Evolutionary conservation across 2,797 vertebrate genomes (phyloP).

Genomic region (Pitangus sulphuratus): DNA sequence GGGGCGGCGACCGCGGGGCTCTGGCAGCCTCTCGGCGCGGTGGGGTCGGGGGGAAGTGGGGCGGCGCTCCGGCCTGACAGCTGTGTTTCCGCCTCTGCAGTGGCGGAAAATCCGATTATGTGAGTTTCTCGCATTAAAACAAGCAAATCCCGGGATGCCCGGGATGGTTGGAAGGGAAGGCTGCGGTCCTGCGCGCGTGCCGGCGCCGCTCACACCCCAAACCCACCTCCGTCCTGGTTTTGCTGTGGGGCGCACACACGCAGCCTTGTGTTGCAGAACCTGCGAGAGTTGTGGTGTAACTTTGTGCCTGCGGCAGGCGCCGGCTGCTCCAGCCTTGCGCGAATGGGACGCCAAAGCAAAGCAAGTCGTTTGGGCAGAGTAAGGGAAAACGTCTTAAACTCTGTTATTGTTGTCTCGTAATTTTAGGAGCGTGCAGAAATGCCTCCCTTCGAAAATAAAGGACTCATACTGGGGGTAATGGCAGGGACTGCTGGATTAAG

Average conservation of each 20-base stretch:
- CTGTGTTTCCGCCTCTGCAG: neutral
- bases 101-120: neutral
- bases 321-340: fast-evolving
- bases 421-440: slow-evolving; percentile 80
- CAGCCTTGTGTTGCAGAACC: neutral
- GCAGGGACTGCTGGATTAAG: slow-evolving; percentile 89
- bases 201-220: neutral
- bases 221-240: neutral
- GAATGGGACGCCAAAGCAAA: neutral
- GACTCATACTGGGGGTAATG: slow-evolving; percentile 85
- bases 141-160: no score
- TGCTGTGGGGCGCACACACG: neutral
- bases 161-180: neutral
- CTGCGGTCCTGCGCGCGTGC: neutral
- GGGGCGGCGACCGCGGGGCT: neutral
- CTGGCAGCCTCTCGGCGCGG: neutral
- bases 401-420: neutral
- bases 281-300: neutral
- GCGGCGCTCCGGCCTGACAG: neutral
- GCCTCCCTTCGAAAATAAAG: slow-evolving; percentile 84
- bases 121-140: neutral
- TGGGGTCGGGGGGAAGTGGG: neutral
- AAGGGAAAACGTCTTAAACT: neutral
- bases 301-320: neutral
- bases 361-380: neutral